Percentiles rank a stretch among this genome's conserved stretches.
These are phyloP conservation scores for Drosophila tsacasi DNA, from an alignment of 1,140 invertebrate species.

Conservation along the genomic window DNA sequence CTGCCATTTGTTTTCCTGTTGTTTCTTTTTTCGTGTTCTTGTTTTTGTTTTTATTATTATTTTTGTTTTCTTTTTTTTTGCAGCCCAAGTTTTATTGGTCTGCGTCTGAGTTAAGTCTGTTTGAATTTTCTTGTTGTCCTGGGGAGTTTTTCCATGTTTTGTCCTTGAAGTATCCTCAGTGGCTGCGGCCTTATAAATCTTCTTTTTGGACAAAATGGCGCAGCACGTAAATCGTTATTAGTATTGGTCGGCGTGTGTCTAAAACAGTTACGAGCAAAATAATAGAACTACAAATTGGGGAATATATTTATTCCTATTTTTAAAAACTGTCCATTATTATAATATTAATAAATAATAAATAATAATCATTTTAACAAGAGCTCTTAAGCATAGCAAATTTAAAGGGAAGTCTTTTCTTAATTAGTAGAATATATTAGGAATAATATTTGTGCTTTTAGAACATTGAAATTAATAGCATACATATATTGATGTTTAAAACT, in stretches of 20 bases:
- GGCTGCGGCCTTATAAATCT: conserved; percentile 76
- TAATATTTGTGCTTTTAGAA: too few relatives aligned
- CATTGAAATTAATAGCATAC: too few relatives aligned
- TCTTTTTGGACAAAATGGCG: conserved; percentile 68
- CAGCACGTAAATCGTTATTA: conserved; percentile 58
- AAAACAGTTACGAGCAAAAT: not conserved
- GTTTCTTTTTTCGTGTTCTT: conserved; percentile 13
- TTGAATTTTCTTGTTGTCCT: conserved; percentile 43
- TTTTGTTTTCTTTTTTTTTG: conserved; percentile 1
- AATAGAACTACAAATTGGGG: not conserved
- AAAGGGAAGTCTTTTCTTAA: too few relatives aligned
- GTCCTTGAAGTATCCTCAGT: conserved; percentile 75
- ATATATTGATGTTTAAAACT: too few relatives aligned
- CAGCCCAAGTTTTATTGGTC: conserved; percentile 70
- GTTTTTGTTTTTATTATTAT: not conserved
- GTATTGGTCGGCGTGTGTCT: conserved; percentile 30
- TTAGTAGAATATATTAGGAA: too few relatives aligned
- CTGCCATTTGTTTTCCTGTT: conserved; percentile 45
- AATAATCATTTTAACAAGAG: too few relatives aligned
- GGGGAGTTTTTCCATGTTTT: conserved; percentile 50
- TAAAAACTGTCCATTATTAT: not conserved
- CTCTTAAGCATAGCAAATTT: not conserved
- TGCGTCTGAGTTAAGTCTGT: conserved; percentile 70
- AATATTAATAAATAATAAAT: too few relatives aligned
- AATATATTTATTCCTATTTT: too few relatives aligned